These are phyloP conservation scores for Blastomussa wellsi DNA, from an alignment of 92 coral and sea anemone species.

Conservation along the genomic window DNA sequence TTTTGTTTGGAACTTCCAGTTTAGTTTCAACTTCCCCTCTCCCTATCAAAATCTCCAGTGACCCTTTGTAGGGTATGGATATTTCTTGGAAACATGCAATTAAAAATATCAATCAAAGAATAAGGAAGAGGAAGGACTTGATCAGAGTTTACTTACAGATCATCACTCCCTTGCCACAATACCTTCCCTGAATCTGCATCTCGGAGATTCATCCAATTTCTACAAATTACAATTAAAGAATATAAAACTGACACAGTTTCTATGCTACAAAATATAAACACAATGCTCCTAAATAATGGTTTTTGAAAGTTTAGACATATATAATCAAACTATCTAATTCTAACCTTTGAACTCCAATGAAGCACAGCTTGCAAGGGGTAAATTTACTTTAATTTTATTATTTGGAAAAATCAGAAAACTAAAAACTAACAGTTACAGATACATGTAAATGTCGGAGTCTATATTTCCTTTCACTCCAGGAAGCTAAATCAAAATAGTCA, in stretches of 20 bases:
- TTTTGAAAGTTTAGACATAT: neutral
- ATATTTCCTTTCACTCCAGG: neutral
- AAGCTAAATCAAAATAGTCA: neutral
- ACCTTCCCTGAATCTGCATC: slow-evolving; percentile 98
- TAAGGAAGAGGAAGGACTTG: neutral
- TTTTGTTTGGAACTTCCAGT: no score
- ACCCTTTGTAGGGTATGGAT: no score
- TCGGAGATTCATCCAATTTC: slow-evolving; percentile 98
- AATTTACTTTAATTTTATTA: neutral
- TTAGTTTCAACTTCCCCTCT: no score
- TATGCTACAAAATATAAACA: neutral
- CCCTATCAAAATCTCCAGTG: no score
- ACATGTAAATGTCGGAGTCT: neutral
- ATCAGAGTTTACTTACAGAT: slow-evolving; percentile 74
- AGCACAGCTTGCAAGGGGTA: neutral
- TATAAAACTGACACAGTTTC: neutral
- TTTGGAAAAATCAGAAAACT: neutral
- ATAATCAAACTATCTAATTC: neutral
- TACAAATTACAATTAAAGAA: slow-evolving; percentile 27
- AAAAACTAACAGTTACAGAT: no score
- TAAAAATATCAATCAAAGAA: neutral
- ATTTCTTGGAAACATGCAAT: neutral
- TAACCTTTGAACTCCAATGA: neutral
- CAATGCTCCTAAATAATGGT: neutral
- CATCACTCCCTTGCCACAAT: slow-evolving; percentile 99